Conservation (phyloP, 1,140 invertebrate species). For the Cardiocondyla obscurior region DNA sequence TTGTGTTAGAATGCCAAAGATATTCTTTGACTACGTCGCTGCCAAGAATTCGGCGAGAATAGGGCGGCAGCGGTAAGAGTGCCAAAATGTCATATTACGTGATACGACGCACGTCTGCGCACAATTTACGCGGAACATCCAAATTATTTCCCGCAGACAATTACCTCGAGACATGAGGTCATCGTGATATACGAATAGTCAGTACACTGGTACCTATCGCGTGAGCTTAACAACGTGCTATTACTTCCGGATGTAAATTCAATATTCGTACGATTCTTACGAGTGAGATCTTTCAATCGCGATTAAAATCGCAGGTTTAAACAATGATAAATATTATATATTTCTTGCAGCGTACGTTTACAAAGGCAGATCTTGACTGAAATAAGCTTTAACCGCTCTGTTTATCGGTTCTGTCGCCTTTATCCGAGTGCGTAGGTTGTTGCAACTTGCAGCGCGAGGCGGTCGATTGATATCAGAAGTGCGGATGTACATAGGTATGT, state of each 20-base stretch:
- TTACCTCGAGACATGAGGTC: neutral
- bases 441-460: constrained; percentile 5
- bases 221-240: neutral
- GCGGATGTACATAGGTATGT: neutral
- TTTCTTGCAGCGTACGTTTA: neutral
- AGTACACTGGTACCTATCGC: neutral
- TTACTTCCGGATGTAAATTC: neutral
- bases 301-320: constrained; percentile 24
- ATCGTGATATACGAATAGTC: neutral
- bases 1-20: constrained; percentile 15
- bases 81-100: constrained; percentile 31
- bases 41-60: constrained; percentile 55
- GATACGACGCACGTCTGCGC: neutral
- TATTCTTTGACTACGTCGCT: constrained; percentile 29
- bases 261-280: neutral
- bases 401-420: constrained; percentile 21
- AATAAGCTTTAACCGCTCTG: neutral
- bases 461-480: constrained; percentile 22
- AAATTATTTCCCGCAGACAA: neutral
- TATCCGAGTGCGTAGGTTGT: constrained; percentile 1
- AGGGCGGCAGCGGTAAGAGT: constrained; percentile 11
- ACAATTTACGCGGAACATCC: constrained; percentile 5
- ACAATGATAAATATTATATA: no score
- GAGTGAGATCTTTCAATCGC: neutral
- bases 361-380: constrained; percentile 10